Base-by-base conservation (phyloP, 2,888 invertebrate genomes). In the Calameuta filiformis region DNA sequence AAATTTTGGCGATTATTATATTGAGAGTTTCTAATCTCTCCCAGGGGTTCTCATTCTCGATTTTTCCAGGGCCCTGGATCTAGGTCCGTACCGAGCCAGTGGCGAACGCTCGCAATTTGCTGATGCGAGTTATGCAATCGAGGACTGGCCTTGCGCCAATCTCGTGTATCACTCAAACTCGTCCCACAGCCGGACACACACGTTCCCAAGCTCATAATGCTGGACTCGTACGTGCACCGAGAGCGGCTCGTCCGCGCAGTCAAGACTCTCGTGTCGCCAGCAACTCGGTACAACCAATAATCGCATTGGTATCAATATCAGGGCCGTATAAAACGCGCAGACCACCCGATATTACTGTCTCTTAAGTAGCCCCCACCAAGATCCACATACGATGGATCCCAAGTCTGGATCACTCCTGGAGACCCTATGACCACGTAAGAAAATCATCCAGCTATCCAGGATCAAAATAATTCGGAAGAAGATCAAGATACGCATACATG, bases 61-160 rank as follows among this genome's bases (percentile, higher is more conserved):
- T 69, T 4, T 69, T 69, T 69, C 30, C 31, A 69, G 33, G 69
- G 30, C 30, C 69, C 69, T 69, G 69, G 12, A 11, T 6, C 30
- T 30, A 15, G 30, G 33, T 33, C 69, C 69, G 69, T 12, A 69
- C 69, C 69, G 69, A 69, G 69, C 12, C 31, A 69, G 77, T 78
- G 68, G 77, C 75, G 80, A 80, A 83, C 80, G 82, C 80, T 79
- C 31, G 76, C 80, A 79, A 82, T 83, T 76, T 79, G 68, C 76
- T 35, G 68, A 76, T 73, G 79, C 69, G 84, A 80, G 87, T 89
- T 89, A 88, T 83, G 89, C 86, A 89, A 89, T 86, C 69, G 82
- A 83, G 79, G 82, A 81, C 84, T 87, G 89, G 89, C 89, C 89
- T 89, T 89, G 89, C 86, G 88, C 88, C 88, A 89, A 88, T 89